phyloP scores from a whole-genome alignment of 2,797 vertebrate species.

The Gadopsis bispinosus region DNA sequence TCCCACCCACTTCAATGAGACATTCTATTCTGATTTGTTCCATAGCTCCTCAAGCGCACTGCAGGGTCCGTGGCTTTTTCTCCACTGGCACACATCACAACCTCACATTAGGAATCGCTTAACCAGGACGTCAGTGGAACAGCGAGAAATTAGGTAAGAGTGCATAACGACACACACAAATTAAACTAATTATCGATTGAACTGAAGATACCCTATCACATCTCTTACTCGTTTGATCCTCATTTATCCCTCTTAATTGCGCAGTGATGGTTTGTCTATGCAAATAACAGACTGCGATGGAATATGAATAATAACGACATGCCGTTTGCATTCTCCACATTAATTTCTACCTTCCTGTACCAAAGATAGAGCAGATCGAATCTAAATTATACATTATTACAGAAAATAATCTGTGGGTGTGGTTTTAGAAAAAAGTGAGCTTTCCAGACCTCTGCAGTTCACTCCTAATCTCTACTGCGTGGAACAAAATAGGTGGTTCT shows the following conservation, averaged over 20 bases:
- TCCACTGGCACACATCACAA: constrained; percentile 2
- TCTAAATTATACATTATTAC: constrained; percentile 40
- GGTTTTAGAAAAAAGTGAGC: no score
- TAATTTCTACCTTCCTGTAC: constrained; percentile 25
- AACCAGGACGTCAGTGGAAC: not conserved
- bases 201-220: constrained; percentile 50
- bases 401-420: not conserved
- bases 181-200: constrained; percentile 58
- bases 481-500: no score
- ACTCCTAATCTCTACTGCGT: not conserved
- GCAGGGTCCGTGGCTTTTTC: constrained; percentile 5
- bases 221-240: constrained; percentile 36
- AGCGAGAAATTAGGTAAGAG: constrained; percentile 6
- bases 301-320: constrained; percentile 43
- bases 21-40: not conserved
- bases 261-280: constrained; percentile 17
- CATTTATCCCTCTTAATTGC: constrained; percentile 54
- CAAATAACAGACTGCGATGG: constrained; percentile 36
- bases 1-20: constrained; percentile 18
- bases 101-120: not conserved
- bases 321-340: constrained; percentile 43
- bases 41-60: not conserved
- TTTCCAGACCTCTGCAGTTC: no score
- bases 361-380: constrained; percentile 29
- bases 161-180: constrained; percentile 17